phyloP scores from a whole-genome alignment of 2,113 vertebrate species.

The Bettongia penicillata region DNA sequence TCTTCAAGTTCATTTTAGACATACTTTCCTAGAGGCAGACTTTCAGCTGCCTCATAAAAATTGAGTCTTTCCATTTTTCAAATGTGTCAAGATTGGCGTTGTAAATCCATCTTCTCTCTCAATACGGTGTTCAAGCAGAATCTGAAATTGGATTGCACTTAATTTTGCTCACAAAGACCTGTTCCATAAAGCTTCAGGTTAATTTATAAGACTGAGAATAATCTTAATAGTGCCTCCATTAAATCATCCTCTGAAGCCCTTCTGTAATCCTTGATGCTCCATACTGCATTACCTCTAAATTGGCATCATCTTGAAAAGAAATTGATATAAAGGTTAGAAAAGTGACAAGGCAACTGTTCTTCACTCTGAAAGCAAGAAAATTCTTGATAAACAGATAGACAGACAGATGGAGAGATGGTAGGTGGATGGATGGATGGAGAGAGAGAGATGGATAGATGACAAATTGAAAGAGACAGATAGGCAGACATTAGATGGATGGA shows the following conservation, averaged over 20 bases:
- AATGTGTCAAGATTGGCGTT: neutral
- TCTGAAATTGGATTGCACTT: conserved; percentile 3
- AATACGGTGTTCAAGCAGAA: neutral
- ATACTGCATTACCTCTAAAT: neutral
- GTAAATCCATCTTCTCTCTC: conserved; percentile 4
- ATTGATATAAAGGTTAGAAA: neutral
- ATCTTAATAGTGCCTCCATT: conserved; percentile 1
- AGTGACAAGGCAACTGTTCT: neutral
- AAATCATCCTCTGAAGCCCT: neutral
- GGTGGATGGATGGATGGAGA: neutral
- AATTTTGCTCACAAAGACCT: neutral
- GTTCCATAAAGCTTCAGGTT: conserved; percentile 2
- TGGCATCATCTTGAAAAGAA: neutral
- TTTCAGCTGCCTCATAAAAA: neutral
- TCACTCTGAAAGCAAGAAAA: neutral
- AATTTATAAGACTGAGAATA: conserved; percentile 1
- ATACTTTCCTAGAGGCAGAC: neutral
- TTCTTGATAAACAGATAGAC: neutral
- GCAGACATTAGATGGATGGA: too few species aligned
- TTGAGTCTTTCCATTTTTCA: neutral
- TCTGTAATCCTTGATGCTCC: neutral
- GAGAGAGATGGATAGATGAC: neutral
- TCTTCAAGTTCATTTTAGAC: neutral
- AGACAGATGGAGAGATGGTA: neutral
- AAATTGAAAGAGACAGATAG: neutral